Evolutionary conservation across 2,888 invertebrate genomes (phyloP).

Genomic region (Aricia artaxerxes): DNA sequence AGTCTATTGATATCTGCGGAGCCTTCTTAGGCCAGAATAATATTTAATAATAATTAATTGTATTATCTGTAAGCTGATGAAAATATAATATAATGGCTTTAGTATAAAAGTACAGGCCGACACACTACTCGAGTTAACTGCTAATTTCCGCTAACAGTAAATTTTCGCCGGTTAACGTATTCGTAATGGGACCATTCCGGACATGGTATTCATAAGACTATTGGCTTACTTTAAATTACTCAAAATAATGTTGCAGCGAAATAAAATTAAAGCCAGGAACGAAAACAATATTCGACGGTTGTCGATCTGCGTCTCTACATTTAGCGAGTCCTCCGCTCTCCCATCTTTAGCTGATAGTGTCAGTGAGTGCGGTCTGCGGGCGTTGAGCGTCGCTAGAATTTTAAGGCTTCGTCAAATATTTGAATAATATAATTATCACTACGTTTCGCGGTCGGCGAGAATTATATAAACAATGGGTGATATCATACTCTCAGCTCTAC

Average conservation of each 20-base stretch:
- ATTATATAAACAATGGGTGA: conserved; percentile 28
- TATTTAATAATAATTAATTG: background rate
- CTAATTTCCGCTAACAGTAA: background rate
- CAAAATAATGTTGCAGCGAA: background rate
- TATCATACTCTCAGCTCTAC: conserved; percentile 10
- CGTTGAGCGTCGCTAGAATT: background rate
- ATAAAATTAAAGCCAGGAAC: no score
- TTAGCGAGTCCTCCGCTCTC: background rate
- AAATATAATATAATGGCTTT: background rate
- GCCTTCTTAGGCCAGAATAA: background rate
- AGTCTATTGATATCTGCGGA: background rate
- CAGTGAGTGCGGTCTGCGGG: background rate
- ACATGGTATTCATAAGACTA: background rate
- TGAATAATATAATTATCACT: conserved; percentile 20
- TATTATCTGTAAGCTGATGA: background rate
- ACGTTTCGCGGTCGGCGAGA: conserved; percentile 19
- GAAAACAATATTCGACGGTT: no score
- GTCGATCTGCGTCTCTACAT: background rate
- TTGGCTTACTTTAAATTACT: background rate
- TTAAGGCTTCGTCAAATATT: conserved; percentile 20
- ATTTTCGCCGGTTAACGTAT: background rate
- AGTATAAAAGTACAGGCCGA: background rate
- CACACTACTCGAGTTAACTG: background rate
- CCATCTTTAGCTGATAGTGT: background rate
- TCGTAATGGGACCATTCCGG: no score